Conservation (phyloP, 2,797 vertebrate genomes). For the Artibeus lituratus region DNA sequence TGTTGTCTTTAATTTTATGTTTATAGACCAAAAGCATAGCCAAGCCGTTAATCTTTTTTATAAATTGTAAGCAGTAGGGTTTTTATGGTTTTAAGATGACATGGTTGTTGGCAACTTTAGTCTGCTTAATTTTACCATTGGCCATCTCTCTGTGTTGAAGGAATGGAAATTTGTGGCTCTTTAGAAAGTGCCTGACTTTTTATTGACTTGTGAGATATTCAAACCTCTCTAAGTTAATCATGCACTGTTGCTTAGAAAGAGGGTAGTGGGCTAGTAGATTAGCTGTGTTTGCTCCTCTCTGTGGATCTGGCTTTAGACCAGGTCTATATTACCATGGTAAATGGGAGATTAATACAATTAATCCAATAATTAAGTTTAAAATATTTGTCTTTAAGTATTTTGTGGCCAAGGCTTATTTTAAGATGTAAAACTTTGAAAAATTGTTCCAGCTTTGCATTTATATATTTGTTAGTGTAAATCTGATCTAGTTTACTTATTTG, state of each 20-base stretch:
- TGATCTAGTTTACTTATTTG: conserved; percentile 10
- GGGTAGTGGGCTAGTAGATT: neutral
- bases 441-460: neutral
- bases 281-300: neutral
- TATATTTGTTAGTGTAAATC: neutral
- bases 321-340: neutral
- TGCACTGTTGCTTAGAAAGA: neutral
- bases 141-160: conserved; percentile 26
- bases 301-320: neutral
- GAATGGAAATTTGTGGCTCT: conserved; percentile 19
- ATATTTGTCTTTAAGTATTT: neutral
- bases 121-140: neutral
- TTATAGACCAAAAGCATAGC: neutral
- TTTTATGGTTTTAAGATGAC: conserved; percentile 34
- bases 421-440: conserved; percentile 22
- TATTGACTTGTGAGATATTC: neutral
- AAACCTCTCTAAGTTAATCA: neutral
- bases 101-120: conserved; percentile 8
- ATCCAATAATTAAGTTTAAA: neutral
- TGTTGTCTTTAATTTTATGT: conserved; percentile 47
- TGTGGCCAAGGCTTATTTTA: conserved; percentile 5
- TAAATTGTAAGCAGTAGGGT: conserved; percentile 47
- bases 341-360: neutral
- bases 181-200: conserved; percentile 40
- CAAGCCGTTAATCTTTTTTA: conserved; percentile 49